phyloP scores from a whole-genome alignment of 2,113 vertebrate species.

The Alouatta palliata region DNA sequence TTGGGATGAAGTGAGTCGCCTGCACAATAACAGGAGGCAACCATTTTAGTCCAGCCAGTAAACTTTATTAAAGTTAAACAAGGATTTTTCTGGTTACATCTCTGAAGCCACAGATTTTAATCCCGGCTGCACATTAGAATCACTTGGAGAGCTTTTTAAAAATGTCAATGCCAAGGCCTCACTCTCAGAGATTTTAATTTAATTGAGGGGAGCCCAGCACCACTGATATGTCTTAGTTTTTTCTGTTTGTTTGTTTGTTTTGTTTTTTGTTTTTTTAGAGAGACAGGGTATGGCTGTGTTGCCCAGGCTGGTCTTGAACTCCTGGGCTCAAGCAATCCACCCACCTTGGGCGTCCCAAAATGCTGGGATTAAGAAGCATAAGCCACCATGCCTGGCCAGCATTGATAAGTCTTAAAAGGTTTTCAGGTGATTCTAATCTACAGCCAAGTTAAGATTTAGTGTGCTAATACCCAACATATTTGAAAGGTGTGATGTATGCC shows the following conservation, averaged over 20 bases:
- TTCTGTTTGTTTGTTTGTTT: no score
- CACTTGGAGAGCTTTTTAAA: neutral
- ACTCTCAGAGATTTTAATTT: neutral
- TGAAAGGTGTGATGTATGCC: neutral
- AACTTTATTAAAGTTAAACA: neutral
- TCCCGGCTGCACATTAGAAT: neutral
- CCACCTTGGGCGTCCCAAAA: no score
- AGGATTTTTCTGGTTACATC: neutral
- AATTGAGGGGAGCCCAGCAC: neutral
- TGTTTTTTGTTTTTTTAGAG: no score
- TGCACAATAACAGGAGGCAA: no score
- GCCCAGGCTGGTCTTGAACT: no score
- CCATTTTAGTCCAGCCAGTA: no score
- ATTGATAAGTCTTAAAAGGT: neutral
- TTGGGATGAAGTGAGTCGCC: no score
- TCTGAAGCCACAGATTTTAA: neutral
- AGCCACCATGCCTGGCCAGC: neutral
- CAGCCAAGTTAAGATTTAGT: neutral
- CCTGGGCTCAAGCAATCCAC: no score
- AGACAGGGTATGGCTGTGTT: no score
- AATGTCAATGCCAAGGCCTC: neutral
- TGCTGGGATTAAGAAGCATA: no score
- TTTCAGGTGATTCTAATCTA: neutral
- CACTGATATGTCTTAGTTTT: neutral
- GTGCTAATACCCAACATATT: neutral